These are phyloP conservation scores for Odontamblyopus lacepedii DNA, from an alignment of 2,797 vertebrate genomes.

Conservation along the genomic window DNA sequence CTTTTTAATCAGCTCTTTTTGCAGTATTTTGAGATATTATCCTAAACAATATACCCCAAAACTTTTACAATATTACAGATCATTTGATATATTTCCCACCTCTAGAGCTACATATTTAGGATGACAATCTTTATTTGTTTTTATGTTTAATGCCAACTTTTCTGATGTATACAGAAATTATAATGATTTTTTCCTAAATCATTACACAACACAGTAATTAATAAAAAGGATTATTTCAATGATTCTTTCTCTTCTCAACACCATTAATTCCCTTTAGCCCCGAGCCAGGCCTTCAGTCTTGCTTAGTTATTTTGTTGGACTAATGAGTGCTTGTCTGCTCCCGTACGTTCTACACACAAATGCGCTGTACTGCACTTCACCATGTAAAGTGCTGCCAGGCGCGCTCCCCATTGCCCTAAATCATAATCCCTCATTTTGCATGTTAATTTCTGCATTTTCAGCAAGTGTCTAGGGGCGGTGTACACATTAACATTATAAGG, in stretches of 20 bases:
- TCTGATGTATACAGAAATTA: no score
- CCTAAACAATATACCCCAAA: no score
- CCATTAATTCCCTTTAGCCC: slow-evolving; percentile 14
- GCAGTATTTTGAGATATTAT: no score
- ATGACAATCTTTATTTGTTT: neutral
- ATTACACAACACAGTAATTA: no score
- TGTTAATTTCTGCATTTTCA: slow-evolving; percentile 28
- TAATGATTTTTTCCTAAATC: no score
- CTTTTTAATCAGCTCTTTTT: no score
- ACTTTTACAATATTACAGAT: no score
- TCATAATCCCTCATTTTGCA: slow-evolving; percentile 51
- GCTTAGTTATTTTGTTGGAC: slow-evolving; percentile 30
- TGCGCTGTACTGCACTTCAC: slow-evolving; percentile 7
- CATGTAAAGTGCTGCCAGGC: slow-evolving; percentile 36
- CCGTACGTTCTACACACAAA: slow-evolving; percentile 17
- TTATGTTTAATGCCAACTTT: neutral
- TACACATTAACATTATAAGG: neutral
- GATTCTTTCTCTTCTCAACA: neutral
- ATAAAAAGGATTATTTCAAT: neutral
- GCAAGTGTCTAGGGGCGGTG: slow-evolving; percentile 45
- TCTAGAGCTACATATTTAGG: no score
- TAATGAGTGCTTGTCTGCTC: slow-evolving; percentile 46
- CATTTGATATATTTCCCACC: no score
- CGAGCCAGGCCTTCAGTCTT: slow-evolving; percentile 30
- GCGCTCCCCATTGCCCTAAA: slow-evolving; percentile 28